Conservation (phyloP, 2,888 invertebrate genomes). For the Himalopsyche anomala region DNA sequence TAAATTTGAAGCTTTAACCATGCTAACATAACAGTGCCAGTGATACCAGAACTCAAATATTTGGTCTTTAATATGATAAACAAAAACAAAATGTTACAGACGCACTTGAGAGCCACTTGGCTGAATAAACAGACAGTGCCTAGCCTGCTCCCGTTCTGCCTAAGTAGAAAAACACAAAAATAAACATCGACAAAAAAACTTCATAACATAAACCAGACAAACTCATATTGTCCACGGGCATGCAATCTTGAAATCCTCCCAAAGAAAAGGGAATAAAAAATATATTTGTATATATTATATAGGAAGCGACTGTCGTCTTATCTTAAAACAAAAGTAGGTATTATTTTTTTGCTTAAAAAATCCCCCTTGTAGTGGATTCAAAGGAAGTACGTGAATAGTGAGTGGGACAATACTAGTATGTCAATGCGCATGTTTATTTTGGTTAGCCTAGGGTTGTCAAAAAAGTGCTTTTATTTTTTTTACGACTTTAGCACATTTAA, state of each 20-base stretch:
- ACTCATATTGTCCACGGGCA: slow-evolving; percentile 15
- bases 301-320: slow-evolving; percentile 22
- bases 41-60: not conserved
- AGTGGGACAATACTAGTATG: not conserved
- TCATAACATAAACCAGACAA: slow-evolving; percentile 26
- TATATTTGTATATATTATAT: slow-evolving; percentile 12
- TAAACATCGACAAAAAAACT: slow-evolving; percentile 28
- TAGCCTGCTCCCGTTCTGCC: not conserved
- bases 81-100: not conserved
- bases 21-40: too few species aligned
- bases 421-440: not conserved
- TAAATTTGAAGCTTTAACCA: too few species aligned
- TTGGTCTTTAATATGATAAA: not conserved
- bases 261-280: not conserved
- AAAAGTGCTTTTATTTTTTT: too few species aligned
- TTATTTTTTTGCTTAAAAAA: slow-evolving; percentile 17
- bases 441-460: not conserved
- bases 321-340: slow-evolving; percentile 30
- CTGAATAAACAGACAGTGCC: not conserved
- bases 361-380: not conserved
- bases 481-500: too few species aligned
- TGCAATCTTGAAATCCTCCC: not conserved
- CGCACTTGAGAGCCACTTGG: slow-evolving; percentile 24
- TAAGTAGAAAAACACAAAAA: not conserved
- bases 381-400: slow-evolving; percentile 20